Percentiles rank a stretch among this genome's conserved stretches.
Evolutionary conservation across 2,113 vertebrate species (phyloP).

Genomic region (Alectura lathami): DNA sequence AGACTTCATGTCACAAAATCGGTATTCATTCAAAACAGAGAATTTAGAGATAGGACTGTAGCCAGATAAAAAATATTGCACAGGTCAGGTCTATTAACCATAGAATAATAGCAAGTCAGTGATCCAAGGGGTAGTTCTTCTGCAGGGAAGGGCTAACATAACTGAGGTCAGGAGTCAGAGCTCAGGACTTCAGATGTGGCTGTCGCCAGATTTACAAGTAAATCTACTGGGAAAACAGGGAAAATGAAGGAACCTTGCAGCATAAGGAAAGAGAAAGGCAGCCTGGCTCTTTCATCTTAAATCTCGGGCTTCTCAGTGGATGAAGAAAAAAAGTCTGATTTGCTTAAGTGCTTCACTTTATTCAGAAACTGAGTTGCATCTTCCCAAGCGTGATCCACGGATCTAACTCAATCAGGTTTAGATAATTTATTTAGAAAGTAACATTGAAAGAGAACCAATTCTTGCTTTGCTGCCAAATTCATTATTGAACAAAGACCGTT

Average conservation of each 20-base stretch:
- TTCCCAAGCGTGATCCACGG: constrained; percentile 22
- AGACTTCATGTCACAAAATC: constrained; percentile 78
- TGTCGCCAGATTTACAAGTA: constrained; percentile 63
- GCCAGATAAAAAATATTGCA: constrained; percentile 76
- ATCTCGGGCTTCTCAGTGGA: not conserved
- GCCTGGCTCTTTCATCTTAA: constrained; percentile 45
- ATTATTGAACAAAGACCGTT: not conserved
- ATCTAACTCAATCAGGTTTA: constrained; percentile 24
- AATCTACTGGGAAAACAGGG: constrained; percentile 57
- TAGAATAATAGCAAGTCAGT: constrained; percentile 75
- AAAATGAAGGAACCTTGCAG: constrained; percentile 39
- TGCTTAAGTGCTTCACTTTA: constrained; percentile 16
- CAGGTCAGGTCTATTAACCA: constrained; percentile 77
- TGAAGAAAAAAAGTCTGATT: constrained; percentile 40
- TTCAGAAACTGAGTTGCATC: constrained; percentile 31
- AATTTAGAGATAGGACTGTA: constrained; percentile 74
- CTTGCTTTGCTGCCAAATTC: constrained; percentile 53
- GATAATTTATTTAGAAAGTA: constrained; percentile 43
- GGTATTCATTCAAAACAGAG: constrained; percentile 80
- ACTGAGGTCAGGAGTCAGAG: constrained; percentile 69
- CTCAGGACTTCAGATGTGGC: constrained; percentile 47
- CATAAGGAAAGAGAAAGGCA: constrained; percentile 33
- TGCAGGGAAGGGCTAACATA: constrained; percentile 61
- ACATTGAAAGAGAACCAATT: not conserved
- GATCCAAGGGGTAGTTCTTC: constrained; percentile 67